A percentile compares a stretch with the other conserved stretches of the same genome.
phyloP scores from a whole-genome alignment of 2,113 vertebrate species.

The Xenopus tropicalis region DNA sequence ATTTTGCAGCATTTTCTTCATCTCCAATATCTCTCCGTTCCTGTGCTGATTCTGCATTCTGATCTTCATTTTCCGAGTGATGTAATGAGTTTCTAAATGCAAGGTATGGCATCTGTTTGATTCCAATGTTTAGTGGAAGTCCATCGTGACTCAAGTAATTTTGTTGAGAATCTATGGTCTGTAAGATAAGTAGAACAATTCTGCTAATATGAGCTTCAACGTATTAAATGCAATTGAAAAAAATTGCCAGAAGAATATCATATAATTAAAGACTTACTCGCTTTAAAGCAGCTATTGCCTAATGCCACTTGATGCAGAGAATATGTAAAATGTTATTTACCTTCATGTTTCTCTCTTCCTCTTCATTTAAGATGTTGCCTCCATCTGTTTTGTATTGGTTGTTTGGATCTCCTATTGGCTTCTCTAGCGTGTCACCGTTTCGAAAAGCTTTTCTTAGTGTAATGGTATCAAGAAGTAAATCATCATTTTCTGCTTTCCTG shows the following conservation, averaged over 20 bases:
- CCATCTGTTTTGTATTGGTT: conserved; percentile 63
- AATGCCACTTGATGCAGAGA: no score
- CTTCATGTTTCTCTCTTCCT: conserved; percentile 63
- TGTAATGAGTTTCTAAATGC: conserved; percentile 59
- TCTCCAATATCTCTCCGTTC: conserved; percentile 65
- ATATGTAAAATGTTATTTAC: conserved; percentile 41
- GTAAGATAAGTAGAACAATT: neutral
- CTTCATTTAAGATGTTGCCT: conserved; percentile 56
- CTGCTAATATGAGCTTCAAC: conserved; percentile 29
- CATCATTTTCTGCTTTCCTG: conserved; percentile 63
- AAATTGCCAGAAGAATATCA: no score
- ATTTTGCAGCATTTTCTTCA: conserved; percentile 67
- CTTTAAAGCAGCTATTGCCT: no score
- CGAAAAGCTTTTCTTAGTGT: conserved; percentile 57
- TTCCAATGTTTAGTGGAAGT: conserved; percentile 51
- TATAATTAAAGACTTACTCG: no score
- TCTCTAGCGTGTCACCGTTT: conserved; percentile 58
- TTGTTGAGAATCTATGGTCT: conserved; percentile 59
- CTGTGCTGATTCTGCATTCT: conserved; percentile 62
- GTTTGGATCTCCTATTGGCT: conserved; percentile 50
- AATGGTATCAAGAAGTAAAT: conserved; percentile 59
- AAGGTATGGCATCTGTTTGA: conserved; percentile 60
- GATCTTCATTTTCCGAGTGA: conserved; percentile 62
- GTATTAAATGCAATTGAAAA: no score
- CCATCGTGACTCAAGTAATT: conserved; percentile 53